These are phyloP conservation scores for Coregonus sp. DNA, from an alignment of 2,797 vertebrate species.

Conservation along the genomic window DNA sequence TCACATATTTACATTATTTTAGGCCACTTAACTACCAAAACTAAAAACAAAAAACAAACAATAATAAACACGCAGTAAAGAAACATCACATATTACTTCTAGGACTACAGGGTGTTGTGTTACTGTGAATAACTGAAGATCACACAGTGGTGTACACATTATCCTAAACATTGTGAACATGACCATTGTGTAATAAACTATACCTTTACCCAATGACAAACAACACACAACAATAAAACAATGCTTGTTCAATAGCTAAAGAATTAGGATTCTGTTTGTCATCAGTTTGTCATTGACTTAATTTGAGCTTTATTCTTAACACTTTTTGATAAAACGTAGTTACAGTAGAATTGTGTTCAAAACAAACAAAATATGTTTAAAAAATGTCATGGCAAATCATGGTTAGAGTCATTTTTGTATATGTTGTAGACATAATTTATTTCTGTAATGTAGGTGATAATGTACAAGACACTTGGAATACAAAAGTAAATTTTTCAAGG, in stretches of 20 bases:
- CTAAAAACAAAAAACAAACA: constrained; percentile 6
- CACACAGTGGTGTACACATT: neutral
- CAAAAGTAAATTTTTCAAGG: neutral
- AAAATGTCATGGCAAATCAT: neutral
- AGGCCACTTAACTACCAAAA: constrained; percentile 32
- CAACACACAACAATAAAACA: constrained; percentile 16
- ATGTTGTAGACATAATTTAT: neutral
- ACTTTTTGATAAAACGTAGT: neutral
- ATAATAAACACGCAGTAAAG: constrained; percentile 12
- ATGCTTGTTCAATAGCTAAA: neutral
- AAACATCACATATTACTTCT: constrained; percentile 3
- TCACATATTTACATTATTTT: constrained; percentile 57
- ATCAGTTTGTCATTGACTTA: neutral
- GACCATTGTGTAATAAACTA: neutral
- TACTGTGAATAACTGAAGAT: neutral
- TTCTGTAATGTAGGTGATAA: neutral
- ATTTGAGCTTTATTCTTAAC: neutral
- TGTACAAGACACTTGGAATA: neutral
- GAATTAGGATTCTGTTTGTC: neutral
- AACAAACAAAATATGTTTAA: neutral
- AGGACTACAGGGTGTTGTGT: constrained; percentile 5
- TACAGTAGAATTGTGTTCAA: constrained; percentile 13
- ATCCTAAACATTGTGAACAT: neutral
- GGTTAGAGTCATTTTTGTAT: neutral
- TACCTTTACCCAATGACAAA: constrained; percentile 3